Base-by-base conservation (phyloP, 2,797 vertebrate genomes). In the Lutjanus argentimaculatus region DNA sequence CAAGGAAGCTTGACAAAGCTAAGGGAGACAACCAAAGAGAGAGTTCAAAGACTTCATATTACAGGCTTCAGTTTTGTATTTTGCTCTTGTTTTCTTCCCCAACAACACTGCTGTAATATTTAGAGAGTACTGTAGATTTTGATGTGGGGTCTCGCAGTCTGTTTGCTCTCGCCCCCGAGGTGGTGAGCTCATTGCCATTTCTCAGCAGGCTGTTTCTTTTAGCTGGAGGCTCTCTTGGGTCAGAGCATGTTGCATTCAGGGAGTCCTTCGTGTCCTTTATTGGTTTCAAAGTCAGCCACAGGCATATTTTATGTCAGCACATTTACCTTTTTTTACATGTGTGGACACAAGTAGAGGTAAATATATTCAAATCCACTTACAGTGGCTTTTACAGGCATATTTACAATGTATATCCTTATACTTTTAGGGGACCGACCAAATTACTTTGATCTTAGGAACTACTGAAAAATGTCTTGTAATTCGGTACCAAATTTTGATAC, bases 271-370 rank as follows among this genome's bases (percentile, higher is more conserved):
- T 53, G 59, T 67, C 56, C 48, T 65, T 67, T 51, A 66, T 56
- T 61, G 61, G 46, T 51, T 81, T 73, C 65, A 74, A 73, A 68
- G 52, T 73, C 52, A 66, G 61, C 55, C 40, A 48, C 46, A 56
- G 61, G 25, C 56, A 11, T 36, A 15, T 63, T 79, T 71, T 17
- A 22, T 61, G 17, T 43, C 6, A 6, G 40, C 11, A 10, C 17
- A 22, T 66, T 70, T 55, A 45, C 43, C 43, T 17, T 46, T 17
- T 21, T 14, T 66, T 3, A 36, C 8, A 59, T 46, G 11, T 67
- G 40, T 70, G 2, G 19, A 15, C 17, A 40, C 14, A 42, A 21
- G 17, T 19, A 49, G 9, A 40, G 2, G 7, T 16, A 25, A 14
- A 51, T 21, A 8, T 30, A n/a, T 56, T 11, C 3, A 17, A 58